Conservation (phyloP, 1,140 invertebrate genomes). For the Laodelphax striatellus region DNA sequence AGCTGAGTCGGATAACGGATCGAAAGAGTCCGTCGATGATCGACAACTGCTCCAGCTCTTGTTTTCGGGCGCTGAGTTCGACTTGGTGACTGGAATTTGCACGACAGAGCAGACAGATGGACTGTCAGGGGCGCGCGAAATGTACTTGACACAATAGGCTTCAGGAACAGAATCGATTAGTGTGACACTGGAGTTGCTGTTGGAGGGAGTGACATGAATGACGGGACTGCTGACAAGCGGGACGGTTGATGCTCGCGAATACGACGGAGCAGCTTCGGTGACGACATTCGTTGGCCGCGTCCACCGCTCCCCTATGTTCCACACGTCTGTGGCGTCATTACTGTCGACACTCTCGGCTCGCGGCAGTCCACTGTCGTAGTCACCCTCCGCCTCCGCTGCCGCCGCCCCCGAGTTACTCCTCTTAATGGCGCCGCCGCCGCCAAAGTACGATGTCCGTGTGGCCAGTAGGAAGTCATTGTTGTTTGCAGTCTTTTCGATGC, state of each 20-base stretch:
- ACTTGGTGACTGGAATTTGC: slow-evolving; percentile 16
- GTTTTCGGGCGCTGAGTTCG: slow-evolving; percentile 17
- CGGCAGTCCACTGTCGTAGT: too few relatives aligned
- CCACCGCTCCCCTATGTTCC: neutral
- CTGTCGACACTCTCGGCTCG: neutral
- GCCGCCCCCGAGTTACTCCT: too few relatives aligned
- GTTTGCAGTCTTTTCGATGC: too few relatives aligned
- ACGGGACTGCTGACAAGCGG: slow-evolving; percentile 7
- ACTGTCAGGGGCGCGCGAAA: neutral
- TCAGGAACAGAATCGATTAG: too few relatives aligned
- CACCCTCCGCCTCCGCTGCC: too few relatives aligned
- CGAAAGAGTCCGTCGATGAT: slow-evolving; percentile 8
- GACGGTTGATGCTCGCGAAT: slow-evolving; percentile 8
- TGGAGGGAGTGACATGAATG: neutral
- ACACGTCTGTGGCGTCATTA: neutral
- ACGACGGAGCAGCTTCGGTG: neutral
- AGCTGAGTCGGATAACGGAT: slow-evolving; percentile 5
- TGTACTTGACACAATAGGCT: slow-evolving; percentile 12
- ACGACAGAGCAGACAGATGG: slow-evolving; percentile 17
- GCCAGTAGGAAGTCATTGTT: too few relatives aligned
- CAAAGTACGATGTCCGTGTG: too few relatives aligned
- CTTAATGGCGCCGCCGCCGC: too few relatives aligned
- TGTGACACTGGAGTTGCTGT: neutral
- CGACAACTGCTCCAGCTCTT: neutral
- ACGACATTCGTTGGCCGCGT: neutral